These are phyloP conservation scores for Drosophila prosaltans DNA, from an alignment of 1,140 invertebrate genomes.

Conservation along the genomic window DNA sequence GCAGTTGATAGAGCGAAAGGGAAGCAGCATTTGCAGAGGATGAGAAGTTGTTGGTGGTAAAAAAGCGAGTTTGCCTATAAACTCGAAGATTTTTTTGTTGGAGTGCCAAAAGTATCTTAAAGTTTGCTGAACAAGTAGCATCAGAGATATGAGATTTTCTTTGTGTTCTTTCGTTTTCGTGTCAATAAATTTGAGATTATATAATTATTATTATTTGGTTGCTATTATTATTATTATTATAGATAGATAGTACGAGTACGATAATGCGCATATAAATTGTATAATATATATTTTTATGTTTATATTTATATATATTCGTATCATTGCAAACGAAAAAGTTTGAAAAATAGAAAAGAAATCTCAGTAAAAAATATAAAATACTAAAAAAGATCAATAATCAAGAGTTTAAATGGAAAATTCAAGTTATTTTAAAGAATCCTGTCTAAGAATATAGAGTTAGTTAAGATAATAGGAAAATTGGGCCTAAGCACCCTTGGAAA, in stretches of 20 bases:
- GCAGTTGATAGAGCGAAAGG: constrained; percentile 32
- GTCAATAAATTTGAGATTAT: constrained; percentile 38
- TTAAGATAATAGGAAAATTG: not conserved
- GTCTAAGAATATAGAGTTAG: not conserved
- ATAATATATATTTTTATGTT: constrained; percentile 37
- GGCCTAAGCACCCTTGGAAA: not conserved
- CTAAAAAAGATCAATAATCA: constrained; percentile 17
- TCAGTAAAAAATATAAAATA: constrained; percentile 9
- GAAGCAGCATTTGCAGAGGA: constrained; percentile 39
- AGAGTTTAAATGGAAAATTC: not conserved
- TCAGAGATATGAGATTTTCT: constrained; percentile 40
- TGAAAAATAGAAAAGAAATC: constrained; percentile 35
- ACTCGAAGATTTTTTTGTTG: not conserved
- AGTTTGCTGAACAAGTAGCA: constrained; percentile 30
- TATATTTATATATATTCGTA: constrained; percentile 44
- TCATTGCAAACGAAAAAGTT: constrained; percentile 44
- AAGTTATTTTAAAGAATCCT: not conserved
- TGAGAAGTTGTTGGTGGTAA: not conserved
- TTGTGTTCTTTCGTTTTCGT: constrained; percentile 32
- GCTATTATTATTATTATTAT: constrained; percentile 54
- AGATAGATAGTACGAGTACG: constrained; percentile 43
- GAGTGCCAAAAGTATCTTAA: not conserved
- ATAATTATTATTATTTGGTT: constrained; percentile 35
- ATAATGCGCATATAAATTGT: constrained; percentile 54
- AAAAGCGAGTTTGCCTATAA: not conserved